A percentile compares a stretch with the other conserved stretches of the same genome.
phyloP scores from a whole-genome alignment of 1,140 invertebrate genomes.

The Pteromalus puparum region DNA sequence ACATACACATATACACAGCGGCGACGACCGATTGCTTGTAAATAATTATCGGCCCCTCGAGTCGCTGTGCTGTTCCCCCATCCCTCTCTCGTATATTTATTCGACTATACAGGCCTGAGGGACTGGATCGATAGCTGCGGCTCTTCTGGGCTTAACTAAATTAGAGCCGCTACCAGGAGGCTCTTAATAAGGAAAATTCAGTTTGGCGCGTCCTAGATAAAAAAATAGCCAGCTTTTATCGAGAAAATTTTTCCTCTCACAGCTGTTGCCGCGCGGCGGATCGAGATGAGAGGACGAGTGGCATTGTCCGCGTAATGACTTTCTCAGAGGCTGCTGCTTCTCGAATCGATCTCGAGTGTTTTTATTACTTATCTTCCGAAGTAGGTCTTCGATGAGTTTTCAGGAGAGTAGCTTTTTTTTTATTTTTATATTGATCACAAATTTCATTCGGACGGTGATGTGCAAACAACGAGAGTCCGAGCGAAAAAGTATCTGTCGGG shows the following conservation, averaged over 20 bases:
- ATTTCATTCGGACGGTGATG: no score
- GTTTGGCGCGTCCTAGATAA: not conserved
- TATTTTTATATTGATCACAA: no score
- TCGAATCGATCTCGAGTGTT: slow-evolving; percentile 14
- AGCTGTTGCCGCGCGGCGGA: not conserved
- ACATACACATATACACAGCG: not conserved
- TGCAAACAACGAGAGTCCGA: no score
- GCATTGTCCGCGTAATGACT: slow-evolving; percentile 3
- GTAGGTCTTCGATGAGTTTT: not conserved
- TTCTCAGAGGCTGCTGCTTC: not conserved
- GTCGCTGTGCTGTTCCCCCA: not conserved
- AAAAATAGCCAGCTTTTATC: not conserved
- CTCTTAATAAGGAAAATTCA: slow-evolving; percentile 11
- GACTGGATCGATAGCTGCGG: not conserved
- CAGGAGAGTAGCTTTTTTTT: no score
- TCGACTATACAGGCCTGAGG: not conserved
- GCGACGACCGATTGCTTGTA: slow-evolving; percentile 7
- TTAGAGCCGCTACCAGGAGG: not conserved
- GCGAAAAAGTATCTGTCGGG: no score
- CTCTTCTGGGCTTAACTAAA: slow-evolving; percentile 11
- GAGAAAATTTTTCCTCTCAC: not conserved
- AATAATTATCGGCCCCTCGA: slow-evolving; percentile 37
- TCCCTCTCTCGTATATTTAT: not conserved
- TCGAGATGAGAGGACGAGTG: slow-evolving; percentile 1
- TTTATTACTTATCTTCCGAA: not conserved